Evolutionary conservation across 2,797 vertebrate species (phyloP), one percentile per base, ranked within the genome.

Genomic region (Enteromius thamalakanensis): DNA sequence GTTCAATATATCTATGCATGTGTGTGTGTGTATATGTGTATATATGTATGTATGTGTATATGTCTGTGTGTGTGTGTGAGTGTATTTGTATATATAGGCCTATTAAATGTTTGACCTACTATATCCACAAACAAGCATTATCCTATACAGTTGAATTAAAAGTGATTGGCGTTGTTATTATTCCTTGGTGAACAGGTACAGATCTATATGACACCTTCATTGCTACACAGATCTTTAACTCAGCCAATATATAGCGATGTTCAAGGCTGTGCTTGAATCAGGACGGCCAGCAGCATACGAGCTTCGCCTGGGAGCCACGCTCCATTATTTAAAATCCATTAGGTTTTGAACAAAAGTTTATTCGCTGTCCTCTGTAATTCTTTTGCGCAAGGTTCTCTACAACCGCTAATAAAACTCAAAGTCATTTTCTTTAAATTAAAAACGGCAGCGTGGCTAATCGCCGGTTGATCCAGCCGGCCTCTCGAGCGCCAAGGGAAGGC

Each of bases 371-470:
- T 55, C 34, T 45, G 4, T 26, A 58, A 40, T 81, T 72, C 70
- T 32, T 2, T 37, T 37, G 32, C 45, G 26, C 58, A 51, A 72
- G 10, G 29, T 72, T 60, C 12, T 51, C 53, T 19, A 19, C 53
- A 58, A 60, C 14, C 6, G 6, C 21, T 72, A 26, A 80, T 29
- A 69, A 42, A 79, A n/a, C 12, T 81, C 68, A 81, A 49, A 74
- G 70, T 81, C 29, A 49, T 81, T 68, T 53, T 45, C 47, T 53
- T 62, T 71, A 15, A 76, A 71, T 86, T 76, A 76, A 75, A 69
- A 70, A 83, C 60, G 55, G 37, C 58, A 58, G 49, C 15, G 26
- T 74, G 55, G 58, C 76, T 87, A 83, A 87, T 87, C 62, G 74
- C 65, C 19, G 14, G 49, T 69, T 75, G 14, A 53, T 83, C 84